Conservation (phyloP, 2,797 vertebrate genomes). For the Lindbergichthys nudifrons region DNA sequence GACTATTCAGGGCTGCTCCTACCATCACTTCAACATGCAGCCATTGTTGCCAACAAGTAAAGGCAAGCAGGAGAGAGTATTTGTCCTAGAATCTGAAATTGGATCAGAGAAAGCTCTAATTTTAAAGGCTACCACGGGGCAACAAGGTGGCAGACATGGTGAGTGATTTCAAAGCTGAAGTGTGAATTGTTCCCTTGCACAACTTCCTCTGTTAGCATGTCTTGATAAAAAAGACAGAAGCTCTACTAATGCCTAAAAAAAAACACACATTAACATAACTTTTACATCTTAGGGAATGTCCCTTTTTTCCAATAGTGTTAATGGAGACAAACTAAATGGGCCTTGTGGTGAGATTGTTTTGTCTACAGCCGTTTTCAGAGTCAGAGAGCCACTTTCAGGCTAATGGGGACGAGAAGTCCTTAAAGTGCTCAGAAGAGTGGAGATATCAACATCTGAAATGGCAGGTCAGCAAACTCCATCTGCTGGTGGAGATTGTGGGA, state of each 20-base stretch:
- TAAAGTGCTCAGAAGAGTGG: background rate
- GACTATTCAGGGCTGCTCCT: constrained; percentile 36
- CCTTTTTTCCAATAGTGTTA: background rate
- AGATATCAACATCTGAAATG: constrained; percentile 12
- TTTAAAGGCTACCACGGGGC: constrained; percentile 53
- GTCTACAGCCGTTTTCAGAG: constrained; percentile 3
- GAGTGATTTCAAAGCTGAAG: constrained; percentile 26
- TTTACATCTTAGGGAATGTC: background rate
- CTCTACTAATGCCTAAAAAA: background rate
- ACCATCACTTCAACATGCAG: constrained; percentile 51
- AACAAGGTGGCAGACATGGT: constrained; percentile 28
- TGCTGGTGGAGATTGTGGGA: background rate
- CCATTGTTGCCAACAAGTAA: constrained; percentile 57
- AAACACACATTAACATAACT: background rate
- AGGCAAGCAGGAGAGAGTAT: constrained; percentile 44
- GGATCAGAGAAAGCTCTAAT: constrained; percentile 62
- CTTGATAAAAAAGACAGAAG: background rate
- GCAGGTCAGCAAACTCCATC: constrained; percentile 4
- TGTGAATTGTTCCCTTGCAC: constrained; percentile 12
- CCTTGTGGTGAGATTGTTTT: constrained; percentile 17
- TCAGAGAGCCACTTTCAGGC: background rate
- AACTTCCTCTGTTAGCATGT: constrained; percentile 7
- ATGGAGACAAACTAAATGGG: constrained; percentile 15
- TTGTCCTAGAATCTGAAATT: constrained; percentile 66
- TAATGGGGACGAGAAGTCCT: constrained; percentile 1